Conservation (phyloP, 2,113 vertebrate genomes). For the Genyomyrus donnyi region DNA sequence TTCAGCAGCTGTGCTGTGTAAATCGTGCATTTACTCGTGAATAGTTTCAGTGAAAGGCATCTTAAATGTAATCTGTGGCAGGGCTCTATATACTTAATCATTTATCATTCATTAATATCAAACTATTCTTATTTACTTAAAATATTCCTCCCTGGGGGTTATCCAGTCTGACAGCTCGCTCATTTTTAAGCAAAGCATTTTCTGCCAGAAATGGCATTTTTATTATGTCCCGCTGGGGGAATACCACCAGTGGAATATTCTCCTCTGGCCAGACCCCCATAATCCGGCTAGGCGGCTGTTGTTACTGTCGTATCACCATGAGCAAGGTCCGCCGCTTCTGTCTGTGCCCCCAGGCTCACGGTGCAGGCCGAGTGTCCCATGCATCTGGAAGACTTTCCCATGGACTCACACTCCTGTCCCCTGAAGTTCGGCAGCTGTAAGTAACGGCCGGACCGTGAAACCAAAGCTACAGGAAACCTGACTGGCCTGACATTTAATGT, state of each 20-base stretch:
- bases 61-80: neutral
- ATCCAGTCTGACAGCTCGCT: neutral
- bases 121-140: conserved; percentile 6
- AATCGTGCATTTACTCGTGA: neutral
- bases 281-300: neutral
- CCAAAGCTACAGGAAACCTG: neutral
- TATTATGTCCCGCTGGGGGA: neutral
- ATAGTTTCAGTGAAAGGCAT: neutral
- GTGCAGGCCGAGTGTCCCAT: conserved; percentile 98
- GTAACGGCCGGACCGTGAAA: conserved; percentile 46
- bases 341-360: conserved; percentile 74
- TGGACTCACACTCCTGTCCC: conserved; percentile 97
- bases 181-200: neutral
- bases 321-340: neutral
- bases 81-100: neutral
- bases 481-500: neutral
- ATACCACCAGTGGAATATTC: neutral
- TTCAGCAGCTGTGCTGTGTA: neutral
- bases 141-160: neutral
- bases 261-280: neutral
- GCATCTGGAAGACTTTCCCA: conserved; percentile 98
- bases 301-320: neutral
- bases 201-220: neutral
- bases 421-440: conserved; percentile 99
- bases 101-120: neutral